These are phyloP conservation scores for Hyppa rectilinea DNA, from an alignment of 2,888 invertebrate genomes.

Conservation along the genomic window DNA sequence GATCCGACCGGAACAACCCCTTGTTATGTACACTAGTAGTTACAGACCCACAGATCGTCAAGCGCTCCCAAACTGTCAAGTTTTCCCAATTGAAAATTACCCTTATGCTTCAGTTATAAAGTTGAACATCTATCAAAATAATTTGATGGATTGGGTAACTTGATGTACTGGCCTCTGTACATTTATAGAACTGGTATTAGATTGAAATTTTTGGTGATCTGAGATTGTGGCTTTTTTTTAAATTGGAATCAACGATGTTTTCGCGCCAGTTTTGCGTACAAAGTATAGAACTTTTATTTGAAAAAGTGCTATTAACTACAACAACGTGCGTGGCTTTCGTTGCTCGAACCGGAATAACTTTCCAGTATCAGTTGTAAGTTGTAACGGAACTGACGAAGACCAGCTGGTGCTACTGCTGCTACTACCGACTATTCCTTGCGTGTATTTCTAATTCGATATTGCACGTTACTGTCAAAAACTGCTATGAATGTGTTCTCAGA, in stretches of 20 bases:
- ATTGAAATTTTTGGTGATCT: background rate
- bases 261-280: background rate
- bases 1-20: too few species aligned
- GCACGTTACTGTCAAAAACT: background rate
- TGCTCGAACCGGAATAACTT: background rate
- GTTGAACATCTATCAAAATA: too few species aligned
- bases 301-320: background rate
- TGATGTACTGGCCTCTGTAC: too few species aligned
- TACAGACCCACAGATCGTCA: too few species aligned
- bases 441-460: background rate
- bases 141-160: too few species aligned
- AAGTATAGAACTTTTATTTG: background rate
- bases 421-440: background rate
- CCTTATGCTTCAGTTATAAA: too few species aligned
- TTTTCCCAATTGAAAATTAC: too few species aligned
- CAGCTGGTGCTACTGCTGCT: background rate
- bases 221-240: background rate
- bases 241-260: background rate
- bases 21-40: too few species aligned
- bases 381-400: background rate
- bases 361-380: slow-evolving; percentile 4
- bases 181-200: background rate
- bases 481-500: background rate
- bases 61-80: too few species aligned
- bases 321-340: too few species aligned